Conservation (phyloP, 2,113 vertebrate species). For the Chionomys nivalis region DNA sequence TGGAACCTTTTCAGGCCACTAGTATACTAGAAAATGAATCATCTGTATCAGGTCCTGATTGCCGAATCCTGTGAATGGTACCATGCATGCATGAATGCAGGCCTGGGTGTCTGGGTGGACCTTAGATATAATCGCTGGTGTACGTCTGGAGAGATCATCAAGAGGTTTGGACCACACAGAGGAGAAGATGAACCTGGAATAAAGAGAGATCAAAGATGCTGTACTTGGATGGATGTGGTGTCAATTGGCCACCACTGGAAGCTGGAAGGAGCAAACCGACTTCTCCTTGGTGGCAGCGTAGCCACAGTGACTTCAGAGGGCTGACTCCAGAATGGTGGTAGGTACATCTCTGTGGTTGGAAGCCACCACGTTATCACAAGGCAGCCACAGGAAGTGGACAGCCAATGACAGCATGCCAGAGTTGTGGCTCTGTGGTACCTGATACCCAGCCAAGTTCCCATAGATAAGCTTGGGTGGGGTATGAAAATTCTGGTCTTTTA, state of each 20-base stretch:
- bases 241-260: neutral
- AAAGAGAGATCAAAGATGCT: neutral
- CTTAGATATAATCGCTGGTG: neutral
- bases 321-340: neutral
- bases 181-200: neutral
- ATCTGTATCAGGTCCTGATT: neutral
- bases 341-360: neutral
- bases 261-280: neutral
- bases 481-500: neutral
- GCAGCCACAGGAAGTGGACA: neutral
- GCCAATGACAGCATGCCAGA: accelerated
- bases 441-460: neutral
- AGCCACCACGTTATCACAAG: neutral
- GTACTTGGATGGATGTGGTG: neutral
- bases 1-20: neutral
- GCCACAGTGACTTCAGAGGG: neutral
- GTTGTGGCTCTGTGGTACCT: neutral
- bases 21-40: neutral
- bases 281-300: neutral
- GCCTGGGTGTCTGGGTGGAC: neutral
- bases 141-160: neutral
- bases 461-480: neutral
- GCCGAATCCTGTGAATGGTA: neutral
- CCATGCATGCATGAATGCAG: neutral
- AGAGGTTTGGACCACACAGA: neutral